Base-by-base conservation (phyloP, 2,113 vertebrate genomes). In the Cebus imitator region DNA sequence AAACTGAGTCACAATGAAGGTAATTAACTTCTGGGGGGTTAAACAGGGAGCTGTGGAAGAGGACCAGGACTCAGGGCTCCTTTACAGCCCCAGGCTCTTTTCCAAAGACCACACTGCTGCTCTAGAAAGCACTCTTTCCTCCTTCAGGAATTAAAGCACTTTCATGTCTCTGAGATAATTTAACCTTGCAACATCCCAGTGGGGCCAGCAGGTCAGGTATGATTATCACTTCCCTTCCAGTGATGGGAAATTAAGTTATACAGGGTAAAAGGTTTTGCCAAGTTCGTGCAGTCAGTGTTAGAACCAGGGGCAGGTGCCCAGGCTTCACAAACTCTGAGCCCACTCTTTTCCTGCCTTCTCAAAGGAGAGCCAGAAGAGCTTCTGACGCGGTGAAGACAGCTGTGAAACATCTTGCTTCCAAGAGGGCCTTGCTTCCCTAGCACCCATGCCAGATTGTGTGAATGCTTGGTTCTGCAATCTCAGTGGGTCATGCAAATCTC, bases 1-100 rank as follows among this genome's bases (percentile, higher is more conserved):
- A 93, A 57, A 57, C 10, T 81, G 91, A 97, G 86, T 86, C 86
- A 79, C 25, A 45, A n/a, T 37, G 18, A 87, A 95, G 75, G 45
- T 78, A 57, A 72, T 25, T 94, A 87, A 50, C 83, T 94, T 87
- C 10, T 50, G 25, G 84, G 57, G 50, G 73, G 35, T 75, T 58
- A 50, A 9, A 21, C 57, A 75, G n/a, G 76, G 50, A 86, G 45
- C 84, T 35, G 9, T 18, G 43, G 87, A 83, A 55, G 87, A 91
- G 30, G 64, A 32, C 1, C 1, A 43, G 84, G 58, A 55, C 72
- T 32, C 32, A 20, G 16, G 66, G 40, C 37, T 85, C 82, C 66
- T 81, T 11, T 50, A 4, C 30, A 75, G 70, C 84, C 48, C 13
- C 48, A 17, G 52, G 76, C 70, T 52, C 43, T 87, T 75, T 58